Evolutionary conservation across 2,888 invertebrate genomes (phyloP).

Genomic region (Pyrochroa serraticornis): DNA sequence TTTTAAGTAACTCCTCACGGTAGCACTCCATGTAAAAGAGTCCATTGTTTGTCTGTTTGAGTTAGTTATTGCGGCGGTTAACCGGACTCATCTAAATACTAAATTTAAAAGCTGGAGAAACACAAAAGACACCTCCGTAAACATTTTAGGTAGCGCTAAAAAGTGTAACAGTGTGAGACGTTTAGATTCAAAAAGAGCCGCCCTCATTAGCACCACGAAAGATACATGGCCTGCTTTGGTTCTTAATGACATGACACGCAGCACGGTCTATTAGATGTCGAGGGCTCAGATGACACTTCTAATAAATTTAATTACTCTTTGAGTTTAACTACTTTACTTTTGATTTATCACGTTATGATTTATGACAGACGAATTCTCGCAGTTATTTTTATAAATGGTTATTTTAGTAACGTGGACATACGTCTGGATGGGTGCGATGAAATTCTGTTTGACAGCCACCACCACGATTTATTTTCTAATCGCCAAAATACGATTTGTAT

Average conservation of each 20-base stretch:
- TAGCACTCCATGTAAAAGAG: constrained; percentile 12
- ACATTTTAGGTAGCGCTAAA: constrained; percentile 30
- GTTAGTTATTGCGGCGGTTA: constrained; percentile 24
- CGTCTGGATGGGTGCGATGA: not conserved
- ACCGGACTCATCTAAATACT: constrained; percentile 15
- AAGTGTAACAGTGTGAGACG: constrained; percentile 24
- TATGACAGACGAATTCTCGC: constrained; percentile 25
- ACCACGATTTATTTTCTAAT: no score
- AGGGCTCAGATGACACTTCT: constrained; percentile 30
- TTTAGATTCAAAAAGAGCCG: constrained; percentile 27
- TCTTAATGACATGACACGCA: constrained; percentile 31
- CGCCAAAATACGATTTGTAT: no score
- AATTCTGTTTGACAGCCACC: no score
- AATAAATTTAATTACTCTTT: constrained; percentile 45
- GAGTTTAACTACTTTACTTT: constrained; percentile 33
- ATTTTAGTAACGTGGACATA: constrained; percentile 28
- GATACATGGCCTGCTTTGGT: constrained; percentile 32
- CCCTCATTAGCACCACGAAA: constrained; percentile 32
- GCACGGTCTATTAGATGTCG: constrained; percentile 31
- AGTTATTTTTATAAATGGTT: constrained; percentile 38
- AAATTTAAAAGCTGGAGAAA: constrained; percentile 29
- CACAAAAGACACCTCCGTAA: constrained; percentile 29
- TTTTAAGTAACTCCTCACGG: constrained; percentile 27
- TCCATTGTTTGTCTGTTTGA: constrained; percentile 25
- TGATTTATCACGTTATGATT: constrained; percentile 44